These are phyloP conservation scores for Menura novaehollandiae DNA, from an alignment of 2,113 vertebrate species.

Conservation along the genomic window DNA sequence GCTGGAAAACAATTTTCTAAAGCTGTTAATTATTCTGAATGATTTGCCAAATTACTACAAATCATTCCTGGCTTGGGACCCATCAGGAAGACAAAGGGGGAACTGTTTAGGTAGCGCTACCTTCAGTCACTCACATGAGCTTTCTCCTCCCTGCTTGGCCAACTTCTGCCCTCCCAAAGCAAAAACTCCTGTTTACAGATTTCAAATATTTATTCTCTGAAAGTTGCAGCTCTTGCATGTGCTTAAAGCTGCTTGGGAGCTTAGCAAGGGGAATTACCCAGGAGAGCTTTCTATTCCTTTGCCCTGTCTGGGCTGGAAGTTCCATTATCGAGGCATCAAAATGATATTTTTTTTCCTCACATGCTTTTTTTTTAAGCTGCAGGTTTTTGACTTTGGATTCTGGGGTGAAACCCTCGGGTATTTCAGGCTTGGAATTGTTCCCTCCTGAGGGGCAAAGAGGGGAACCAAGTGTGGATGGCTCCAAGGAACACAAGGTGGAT, in stretches of 20 bases:
- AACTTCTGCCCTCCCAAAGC: neutral
- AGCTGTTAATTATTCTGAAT: neutral
- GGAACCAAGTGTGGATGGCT: conserved; percentile 51
- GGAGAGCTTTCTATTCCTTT: neutral
- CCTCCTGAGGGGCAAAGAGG: conserved; percentile 69
- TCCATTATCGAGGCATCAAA: neutral
- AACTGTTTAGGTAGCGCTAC: neutral
- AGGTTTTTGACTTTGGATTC: neutral
- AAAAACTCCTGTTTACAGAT: neutral
- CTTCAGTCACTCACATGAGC: neutral
- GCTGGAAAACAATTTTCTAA: neutral
- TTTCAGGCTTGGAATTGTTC: neutral
- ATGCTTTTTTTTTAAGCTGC: accelerated
- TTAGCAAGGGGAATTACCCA: neutral
- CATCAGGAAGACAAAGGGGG: neutral
- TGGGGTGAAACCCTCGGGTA: accelerated
- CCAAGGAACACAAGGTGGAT: conserved; percentile 71
- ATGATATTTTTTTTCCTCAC: accelerated
- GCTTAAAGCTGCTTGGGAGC: neutral
- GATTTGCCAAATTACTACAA: neutral
- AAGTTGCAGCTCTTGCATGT: neutral
- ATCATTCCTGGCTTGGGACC: neutral
- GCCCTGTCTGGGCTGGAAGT: neutral
- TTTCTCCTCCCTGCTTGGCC: neutral
- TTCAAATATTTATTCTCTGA: neutral